Evolutionary conservation across 2,113 vertebrate genomes (phyloP).

Genomic region (Eulemur macaco): DNA sequence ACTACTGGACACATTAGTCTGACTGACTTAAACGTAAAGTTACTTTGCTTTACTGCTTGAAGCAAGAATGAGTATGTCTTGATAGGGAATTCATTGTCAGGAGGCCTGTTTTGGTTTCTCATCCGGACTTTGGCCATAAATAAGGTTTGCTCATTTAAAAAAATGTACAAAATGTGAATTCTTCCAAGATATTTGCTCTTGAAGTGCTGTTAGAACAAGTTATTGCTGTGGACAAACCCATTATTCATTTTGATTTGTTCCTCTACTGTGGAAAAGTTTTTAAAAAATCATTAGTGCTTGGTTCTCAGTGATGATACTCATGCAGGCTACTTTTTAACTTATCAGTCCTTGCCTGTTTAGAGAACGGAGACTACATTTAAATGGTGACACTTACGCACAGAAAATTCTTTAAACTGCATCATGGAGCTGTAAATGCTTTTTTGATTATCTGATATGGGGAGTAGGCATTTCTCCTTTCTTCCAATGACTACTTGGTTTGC

Average conservation of each 20-base stretch:
- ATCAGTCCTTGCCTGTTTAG: neutral
- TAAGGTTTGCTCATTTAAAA: constrained; percentile 24
- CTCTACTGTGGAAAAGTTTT: constrained; percentile 11
- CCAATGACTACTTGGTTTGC: neutral
- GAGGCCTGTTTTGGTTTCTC: constrained; percentile 54
- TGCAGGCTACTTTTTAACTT: neutral
- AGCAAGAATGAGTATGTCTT: constrained; percentile 67
- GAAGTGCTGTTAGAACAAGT: constrained; percentile 57
- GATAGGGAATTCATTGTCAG: constrained; percentile 57
- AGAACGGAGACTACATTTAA: constrained; percentile 41
- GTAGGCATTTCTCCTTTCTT: constrained; percentile 1
- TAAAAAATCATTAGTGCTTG: constrained; percentile 23
- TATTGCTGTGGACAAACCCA: constrained; percentile 27
- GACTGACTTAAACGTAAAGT: constrained; percentile 49
- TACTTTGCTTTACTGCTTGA: constrained; percentile 59
- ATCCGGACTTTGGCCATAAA: constrained; percentile 43
- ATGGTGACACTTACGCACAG: neutral
- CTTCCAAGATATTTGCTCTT: constrained; percentile 30
- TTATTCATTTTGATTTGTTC: constrained; percentile 63
- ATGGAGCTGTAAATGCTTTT: neutral
- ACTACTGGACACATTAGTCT: neutral
- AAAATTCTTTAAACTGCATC: neutral
- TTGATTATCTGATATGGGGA: neutral
- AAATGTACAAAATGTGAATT: constrained; percentile 40
- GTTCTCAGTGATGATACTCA: neutral